Conservation (phyloP, 2,113 vertebrate species). For the Phyllostomus discolor region DNA sequence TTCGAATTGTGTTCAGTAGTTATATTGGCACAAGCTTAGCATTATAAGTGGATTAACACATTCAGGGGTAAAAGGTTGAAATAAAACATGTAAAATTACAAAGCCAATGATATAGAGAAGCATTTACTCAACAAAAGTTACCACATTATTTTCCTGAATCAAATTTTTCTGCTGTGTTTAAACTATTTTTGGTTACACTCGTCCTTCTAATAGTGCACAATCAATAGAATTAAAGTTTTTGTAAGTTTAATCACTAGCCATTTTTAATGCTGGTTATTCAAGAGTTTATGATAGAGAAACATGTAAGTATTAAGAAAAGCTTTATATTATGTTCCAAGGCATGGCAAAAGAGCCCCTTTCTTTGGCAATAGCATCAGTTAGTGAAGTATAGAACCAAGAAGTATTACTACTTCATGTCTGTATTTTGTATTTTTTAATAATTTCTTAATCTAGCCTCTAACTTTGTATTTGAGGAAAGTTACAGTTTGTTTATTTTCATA, state of each 20-base stretch:
- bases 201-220: background rate
- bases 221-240: background rate
- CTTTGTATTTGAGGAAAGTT: background rate
- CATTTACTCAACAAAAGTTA: background rate
- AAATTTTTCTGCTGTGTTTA: constrained; percentile 1
- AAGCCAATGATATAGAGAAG: background rate
- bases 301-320: background rate
- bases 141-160: background rate
- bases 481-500: constrained; percentile 21
- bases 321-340: background rate
- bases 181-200: background rate
- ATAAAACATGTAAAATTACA: background rate
- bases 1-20: constrained; percentile 2
- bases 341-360: background rate
- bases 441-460: background rate
- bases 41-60: background rate
- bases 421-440: constrained; percentile 23
- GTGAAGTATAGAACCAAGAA: background rate
- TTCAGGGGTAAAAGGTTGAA: background rate
- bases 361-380: background rate
- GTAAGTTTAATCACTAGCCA: background rate
- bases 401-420: background rate
- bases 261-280: background rate
- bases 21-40: background rate
- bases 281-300: background rate